Evolutionary conservation across 1,140 invertebrate genomes (phyloP).

Genomic region (Harpegnathos saltator): DNA sequence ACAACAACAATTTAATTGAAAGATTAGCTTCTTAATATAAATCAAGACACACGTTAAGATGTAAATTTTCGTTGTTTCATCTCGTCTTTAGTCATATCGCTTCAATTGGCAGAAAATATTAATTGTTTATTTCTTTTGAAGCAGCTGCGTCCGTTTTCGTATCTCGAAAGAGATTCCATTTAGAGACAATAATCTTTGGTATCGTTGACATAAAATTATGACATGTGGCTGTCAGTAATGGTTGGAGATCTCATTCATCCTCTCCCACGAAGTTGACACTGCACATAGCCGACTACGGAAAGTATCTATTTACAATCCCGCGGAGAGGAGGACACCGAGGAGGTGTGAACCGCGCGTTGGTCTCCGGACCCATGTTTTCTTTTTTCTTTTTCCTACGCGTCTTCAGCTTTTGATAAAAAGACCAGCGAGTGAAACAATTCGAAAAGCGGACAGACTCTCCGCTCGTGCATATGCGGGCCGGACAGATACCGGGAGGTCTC

Average conservation of each 20-base stretch:
- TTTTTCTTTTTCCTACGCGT: conserved; percentile 22
- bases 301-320: conserved; percentile 70
- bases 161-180: not conserved
- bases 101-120: too few relatives aligned
- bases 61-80: not conserved
- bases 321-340: conserved; percentile 59
- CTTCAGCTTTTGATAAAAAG: conserved; percentile 64
- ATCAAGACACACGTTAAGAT: not conserved
- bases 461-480: conserved; percentile 65
- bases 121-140: too few relatives aligned
- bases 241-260: not conserved
- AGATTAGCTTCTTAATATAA: conserved; percentile 6
- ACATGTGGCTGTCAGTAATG: conserved; percentile 1
- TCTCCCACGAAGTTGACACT: conserved; percentile 61
- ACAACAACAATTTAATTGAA: not conserved
- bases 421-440: conserved; percentile 63
- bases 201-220: not conserved
- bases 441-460: conserved; percentile 60
- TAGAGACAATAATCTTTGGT: not conserved
- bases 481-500: conserved; percentile 68
- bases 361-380: conserved; percentile 48
- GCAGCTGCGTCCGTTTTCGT: too few relatives aligned
- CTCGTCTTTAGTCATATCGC: not conserved
- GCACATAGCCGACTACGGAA: conserved; percentile 21
- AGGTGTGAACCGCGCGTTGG: conserved; percentile 73